Evolutionary conservation across 2,888 invertebrate genomes (phyloP).

Genomic region (Acleris holmiana): DNA sequence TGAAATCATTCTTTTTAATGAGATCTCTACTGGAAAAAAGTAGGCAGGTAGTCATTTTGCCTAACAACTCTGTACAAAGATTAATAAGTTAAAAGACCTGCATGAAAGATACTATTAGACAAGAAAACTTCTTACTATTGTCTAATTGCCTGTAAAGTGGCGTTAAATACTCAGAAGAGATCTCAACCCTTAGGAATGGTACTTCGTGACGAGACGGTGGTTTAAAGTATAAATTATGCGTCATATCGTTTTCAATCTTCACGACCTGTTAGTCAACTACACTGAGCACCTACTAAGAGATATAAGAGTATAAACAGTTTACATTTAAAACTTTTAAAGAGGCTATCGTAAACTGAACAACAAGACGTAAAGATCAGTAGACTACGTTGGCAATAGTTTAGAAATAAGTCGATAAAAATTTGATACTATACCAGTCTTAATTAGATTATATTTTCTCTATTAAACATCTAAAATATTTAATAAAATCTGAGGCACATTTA

Average conservation of each 20-base stretch:
- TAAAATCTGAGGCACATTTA: conserved; percentile 82
- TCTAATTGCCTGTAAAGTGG: too few relatives aligned
- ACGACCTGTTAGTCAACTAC: conserved; percentile 30
- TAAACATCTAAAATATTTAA: conserved; percentile 71
- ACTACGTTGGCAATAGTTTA: conserved; percentile 29
- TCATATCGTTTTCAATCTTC: conserved; percentile 22
- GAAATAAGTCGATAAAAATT: conserved; percentile 36
- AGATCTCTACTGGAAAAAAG: too few relatives aligned
- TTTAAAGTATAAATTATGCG: conserved; percentile 16
- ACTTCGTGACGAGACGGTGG: conserved; percentile 13
- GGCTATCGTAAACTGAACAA: conserved; percentile 31
- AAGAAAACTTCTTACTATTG: too few relatives aligned
- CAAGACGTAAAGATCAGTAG: conserved; percentile 28
- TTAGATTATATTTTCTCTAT: conserved; percentile 54
- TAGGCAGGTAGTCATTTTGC: too few relatives aligned
- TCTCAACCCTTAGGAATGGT: conserved; percentile 24
- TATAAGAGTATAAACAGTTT: conserved; percentile 36
- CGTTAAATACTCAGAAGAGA: conserved; percentile 13
- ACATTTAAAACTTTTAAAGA: conserved; percentile 20
- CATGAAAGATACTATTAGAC: too few relatives aligned
- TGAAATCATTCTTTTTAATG: background rate
- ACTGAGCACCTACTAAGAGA: conserved; percentile 17
- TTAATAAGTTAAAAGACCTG: too few relatives aligned
- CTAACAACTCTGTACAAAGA: too few relatives aligned
- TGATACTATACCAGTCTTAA: conserved; percentile 65